Evolutionary conservation across 1,140 invertebrate species (phyloP).

Genomic region (Brachionus sp.): DNA sequence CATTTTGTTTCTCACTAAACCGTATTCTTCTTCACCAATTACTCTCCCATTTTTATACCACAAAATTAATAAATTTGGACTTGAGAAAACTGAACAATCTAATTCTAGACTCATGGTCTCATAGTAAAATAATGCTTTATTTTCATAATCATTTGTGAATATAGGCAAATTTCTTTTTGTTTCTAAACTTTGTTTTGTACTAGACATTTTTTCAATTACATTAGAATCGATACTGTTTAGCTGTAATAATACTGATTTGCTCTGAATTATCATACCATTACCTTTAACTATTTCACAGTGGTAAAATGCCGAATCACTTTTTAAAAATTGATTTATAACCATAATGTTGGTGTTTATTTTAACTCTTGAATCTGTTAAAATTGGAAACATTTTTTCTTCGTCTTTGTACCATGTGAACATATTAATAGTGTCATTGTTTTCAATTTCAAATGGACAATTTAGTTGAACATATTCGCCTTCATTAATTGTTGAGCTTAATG

Average conservation of each 20-base stretch:
- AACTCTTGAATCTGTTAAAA: neutral
- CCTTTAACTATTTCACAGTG: neutral
- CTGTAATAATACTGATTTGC: neutral
- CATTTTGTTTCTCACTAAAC: neutral
- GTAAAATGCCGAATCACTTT: neutral
- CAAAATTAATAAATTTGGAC: neutral
- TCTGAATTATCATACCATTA: neutral
- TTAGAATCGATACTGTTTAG: neutral
- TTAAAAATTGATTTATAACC: neutral
- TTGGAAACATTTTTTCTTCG: neutral
- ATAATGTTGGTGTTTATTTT: neutral
- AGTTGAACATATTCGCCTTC: neutral
- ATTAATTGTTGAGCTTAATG: neutral
- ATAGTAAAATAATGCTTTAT: neutral
- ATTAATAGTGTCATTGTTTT: neutral
- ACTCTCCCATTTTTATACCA: constrained; percentile 16
- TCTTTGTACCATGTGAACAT: neutral
- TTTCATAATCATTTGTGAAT: neutral
- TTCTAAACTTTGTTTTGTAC: neutral
- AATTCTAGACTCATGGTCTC: neutral
- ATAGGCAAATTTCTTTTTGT: neutral
- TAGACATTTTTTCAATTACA: no score
- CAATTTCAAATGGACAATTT: neutral
- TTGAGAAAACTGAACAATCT: neutral
- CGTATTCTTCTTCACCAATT: neutral